Evolutionary conservation across 2,888 invertebrate species (phyloP), one percentile per base, ranked within the genome.

Genomic region (Drosophila subquinaria): DNA sequence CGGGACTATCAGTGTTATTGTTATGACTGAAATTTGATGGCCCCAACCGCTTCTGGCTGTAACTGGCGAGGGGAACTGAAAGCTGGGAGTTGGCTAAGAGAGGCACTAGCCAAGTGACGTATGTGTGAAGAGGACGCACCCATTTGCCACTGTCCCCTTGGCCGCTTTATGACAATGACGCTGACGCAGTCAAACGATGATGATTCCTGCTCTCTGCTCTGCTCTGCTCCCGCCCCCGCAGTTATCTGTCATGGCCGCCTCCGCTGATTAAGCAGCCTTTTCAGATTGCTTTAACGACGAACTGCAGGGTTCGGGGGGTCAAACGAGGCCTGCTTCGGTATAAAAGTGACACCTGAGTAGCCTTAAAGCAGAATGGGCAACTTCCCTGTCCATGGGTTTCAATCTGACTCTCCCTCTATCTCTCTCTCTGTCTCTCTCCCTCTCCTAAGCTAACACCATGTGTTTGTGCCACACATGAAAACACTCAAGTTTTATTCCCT

Each of bases 11-110:
- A 86, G 85, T 85, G 83, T 86, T 88, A 86, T 86, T 86, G 86
- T 86, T 86, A 86, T 86, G 86, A 85, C 86, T 85, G 82, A 86
- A 86, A 87, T 86, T 88, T 86, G 88, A 86, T 86, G 86, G 85
- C 85, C 81, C 79, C 76, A 74, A 84, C 67, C 73, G 89, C 73
- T 87, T 69, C 75, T 70, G 77, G 83, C 76, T 55, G 62, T 35
- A 57, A 52, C 45, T 57, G 45, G 35, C 33, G 68, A 20, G 42
- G n/a, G 1, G n/a, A 8, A 38, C 1, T n/a, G 13, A n/a, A 6
- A 42, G 27, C 15, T 33, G 52, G 42, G 17, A 17, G 30, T 13
- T 11, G 33, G 36, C 13, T 36, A 3, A 27, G 17, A 52, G 11
- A 17, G 36, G 59, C 69, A 69, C 76, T 77, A 80, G 67, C 71